Evolutionary conservation across 1,140 invertebrate species (phyloP).

Genomic region (Dryas iulia): DNA sequence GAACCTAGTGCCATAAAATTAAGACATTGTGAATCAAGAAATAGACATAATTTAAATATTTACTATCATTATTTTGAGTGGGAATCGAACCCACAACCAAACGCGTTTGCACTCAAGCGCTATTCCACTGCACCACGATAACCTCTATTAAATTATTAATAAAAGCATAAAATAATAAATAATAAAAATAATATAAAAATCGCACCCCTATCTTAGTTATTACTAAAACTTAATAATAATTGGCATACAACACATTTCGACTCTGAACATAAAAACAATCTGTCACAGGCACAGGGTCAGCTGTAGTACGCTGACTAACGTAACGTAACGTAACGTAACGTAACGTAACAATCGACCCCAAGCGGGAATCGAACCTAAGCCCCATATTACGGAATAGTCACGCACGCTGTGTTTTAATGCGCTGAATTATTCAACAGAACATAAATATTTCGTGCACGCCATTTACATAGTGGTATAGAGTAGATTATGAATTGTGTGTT

Average conservation of each 20-base stretch:
- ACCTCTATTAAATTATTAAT: too few species aligned
- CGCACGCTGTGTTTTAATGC: constrained; percentile 40
- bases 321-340: too few species aligned
- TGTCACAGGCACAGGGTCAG: constrained; percentile 21
- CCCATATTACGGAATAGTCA: constrained; percentile 33
- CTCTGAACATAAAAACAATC: constrained; percentile 10
- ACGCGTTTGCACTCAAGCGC: too few species aligned
- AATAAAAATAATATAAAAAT: not conserved
- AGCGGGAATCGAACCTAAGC: constrained; percentile 44
- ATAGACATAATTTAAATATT: too few species aligned
- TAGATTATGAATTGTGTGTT: constrained; percentile 8
- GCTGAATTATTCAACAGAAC: constrained; percentile 54
- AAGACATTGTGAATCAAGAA: too few species aligned
- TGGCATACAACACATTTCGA: not conserved
- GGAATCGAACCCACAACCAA: too few species aligned
- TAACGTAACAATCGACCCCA: constrained; percentile 8
- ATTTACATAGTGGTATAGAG: constrained; percentile 45
- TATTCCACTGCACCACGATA: too few species aligned
- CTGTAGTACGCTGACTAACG: too few species aligned
- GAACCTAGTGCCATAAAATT: too few species aligned
- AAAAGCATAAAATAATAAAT: too few species aligned
- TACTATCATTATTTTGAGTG: too few species aligned
- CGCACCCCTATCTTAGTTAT: not conserved
- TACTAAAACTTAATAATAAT: not conserved
- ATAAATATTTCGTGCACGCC: constrained; percentile 47